Evolutionary conservation across 2,797 vertebrate genomes (phyloP).

Genomic region (Ceyx erithaca): DNA sequence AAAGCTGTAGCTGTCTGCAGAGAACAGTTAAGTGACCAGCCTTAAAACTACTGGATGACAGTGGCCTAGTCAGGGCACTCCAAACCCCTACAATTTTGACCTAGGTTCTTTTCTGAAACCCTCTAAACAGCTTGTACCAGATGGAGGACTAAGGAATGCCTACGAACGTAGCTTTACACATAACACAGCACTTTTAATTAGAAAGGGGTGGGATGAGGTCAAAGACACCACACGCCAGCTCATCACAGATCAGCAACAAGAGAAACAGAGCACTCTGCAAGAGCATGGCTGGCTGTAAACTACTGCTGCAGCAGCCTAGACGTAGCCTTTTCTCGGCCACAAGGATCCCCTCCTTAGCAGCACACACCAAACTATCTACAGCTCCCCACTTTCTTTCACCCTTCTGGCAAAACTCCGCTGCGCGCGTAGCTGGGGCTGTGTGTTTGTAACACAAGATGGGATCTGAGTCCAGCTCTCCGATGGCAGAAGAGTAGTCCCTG

Average conservation of each 20-base stretch:
- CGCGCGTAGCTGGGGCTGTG: background rate
- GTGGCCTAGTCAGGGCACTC: background rate
- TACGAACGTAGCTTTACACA: background rate
- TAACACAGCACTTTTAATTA: slow-evolving; percentile 14
- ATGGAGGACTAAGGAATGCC: background rate
- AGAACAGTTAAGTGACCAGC: background rate
- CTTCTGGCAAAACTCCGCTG: background rate
- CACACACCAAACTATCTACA: slow-evolving; percentile 10
- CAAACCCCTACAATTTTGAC: background rate
- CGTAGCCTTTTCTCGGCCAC: background rate
- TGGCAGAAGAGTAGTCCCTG: slow-evolving; percentile 59
- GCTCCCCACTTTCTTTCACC: background rate
- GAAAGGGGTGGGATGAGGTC: slow-evolving; percentile 21
- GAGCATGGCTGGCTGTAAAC: slow-evolving; percentile 25
- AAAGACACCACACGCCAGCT: background rate
- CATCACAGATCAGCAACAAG: slow-evolving; percentile 26
- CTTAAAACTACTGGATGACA: background rate
- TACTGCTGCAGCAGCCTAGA: slow-evolving; percentile 36
- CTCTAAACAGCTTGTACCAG: background rate
- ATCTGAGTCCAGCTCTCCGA: slow-evolving; percentile 25
- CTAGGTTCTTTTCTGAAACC: background rate
- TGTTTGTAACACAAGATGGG: slow-evolving; percentile 5
- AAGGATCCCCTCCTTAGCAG: slow-evolving; percentile 21
- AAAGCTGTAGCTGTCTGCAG: background rate
- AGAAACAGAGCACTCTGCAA: slow-evolving; percentile 33